A percentile compares a stretch with the other conserved stretches of the same genome.
Conservation (phyloP, 2,113 vertebrate species). For the Chiloscyllium plagiosum region DNA sequence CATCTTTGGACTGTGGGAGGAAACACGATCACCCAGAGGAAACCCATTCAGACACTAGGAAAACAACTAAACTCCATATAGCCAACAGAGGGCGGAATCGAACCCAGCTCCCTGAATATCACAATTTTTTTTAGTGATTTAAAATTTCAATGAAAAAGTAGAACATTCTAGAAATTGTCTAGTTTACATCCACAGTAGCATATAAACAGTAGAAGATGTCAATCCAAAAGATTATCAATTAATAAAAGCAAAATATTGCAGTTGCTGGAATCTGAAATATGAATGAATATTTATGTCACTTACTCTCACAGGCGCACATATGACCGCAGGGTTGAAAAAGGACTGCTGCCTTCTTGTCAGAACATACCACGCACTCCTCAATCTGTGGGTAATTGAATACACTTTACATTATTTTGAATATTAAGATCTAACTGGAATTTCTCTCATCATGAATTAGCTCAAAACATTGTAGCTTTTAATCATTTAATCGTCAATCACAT, state of each 20-base stretch:
- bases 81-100: too few species aligned
- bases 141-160: neutral
- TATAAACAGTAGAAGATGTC: neutral
- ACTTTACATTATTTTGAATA: neutral
- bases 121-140: neutral
- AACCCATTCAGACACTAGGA: too few species aligned
- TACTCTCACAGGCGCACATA: slow-evolving; percentile 99
- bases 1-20: too few species aligned
- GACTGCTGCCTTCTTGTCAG: slow-evolving; percentile 96
- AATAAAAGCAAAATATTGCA: too few species aligned
- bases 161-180: neutral
- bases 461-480: neutral
- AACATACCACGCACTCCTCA: slow-evolving; percentile 97
- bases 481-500: neutral
- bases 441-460: neutral
- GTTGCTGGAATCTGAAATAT: too few species aligned
- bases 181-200: neutral
- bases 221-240: neutral
- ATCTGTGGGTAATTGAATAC: slow-evolving; percentile 61
- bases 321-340: slow-evolving; percentile 97
- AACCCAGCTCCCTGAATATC: neutral
- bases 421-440: neutral
- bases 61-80: too few species aligned
- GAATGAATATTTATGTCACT: slow-evolving; percentile 53
- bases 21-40: too few species aligned